Evolutionary conservation across 2,113 vertebrate genomes (phyloP).

Genomic region (Mellivora capensis): DNA sequence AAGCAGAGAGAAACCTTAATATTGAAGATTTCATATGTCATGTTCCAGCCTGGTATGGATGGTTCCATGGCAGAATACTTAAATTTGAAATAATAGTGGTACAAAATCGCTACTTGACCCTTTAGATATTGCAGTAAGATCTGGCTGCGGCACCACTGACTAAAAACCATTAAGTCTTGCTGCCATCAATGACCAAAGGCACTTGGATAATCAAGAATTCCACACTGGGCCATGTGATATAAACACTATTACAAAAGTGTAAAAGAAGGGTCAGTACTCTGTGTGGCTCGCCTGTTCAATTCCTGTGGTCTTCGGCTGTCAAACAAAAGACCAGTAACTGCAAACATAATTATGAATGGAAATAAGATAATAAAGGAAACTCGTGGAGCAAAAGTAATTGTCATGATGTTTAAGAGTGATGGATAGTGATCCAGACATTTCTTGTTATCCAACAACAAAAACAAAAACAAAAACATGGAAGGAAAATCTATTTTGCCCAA

Average conservation of each 20-base stretch:
- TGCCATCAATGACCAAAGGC: constrained; percentile 73
- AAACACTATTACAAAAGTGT: constrained; percentile 58
- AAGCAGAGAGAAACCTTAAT: constrained; percentile 61
- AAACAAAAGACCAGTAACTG: constrained; percentile 31
- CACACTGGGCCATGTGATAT: constrained; percentile 24
- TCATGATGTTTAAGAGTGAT: constrained; percentile 25
- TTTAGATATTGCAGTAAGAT: constrained; percentile 65
- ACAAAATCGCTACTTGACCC: constrained; percentile 69
- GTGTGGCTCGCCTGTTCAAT: constrained; percentile 55
- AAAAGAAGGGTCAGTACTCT: constrained; percentile 57
- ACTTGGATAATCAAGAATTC: constrained; percentile 73
- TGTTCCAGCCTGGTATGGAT: constrained; percentile 48
- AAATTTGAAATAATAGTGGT: constrained; percentile 60
- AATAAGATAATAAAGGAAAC: constrained; percentile 29
- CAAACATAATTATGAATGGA: constrained; percentile 41
- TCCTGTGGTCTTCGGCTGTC: constrained; percentile 57
- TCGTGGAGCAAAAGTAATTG: constrained; percentile 39
- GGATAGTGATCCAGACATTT: constrained; percentile 33
- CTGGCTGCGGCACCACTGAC: constrained; percentile 65
- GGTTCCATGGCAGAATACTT: constrained; percentile 67
- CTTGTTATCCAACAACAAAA: constrained; percentile 44
- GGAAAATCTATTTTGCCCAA: neutral
- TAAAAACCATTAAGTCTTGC: constrained; percentile 64
- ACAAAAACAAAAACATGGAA: neutral
- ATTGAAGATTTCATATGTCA: constrained; percentile 41